Conservation (phyloP, 1,140 invertebrate species). For the Ditylenchus dipsaci region DNA sequence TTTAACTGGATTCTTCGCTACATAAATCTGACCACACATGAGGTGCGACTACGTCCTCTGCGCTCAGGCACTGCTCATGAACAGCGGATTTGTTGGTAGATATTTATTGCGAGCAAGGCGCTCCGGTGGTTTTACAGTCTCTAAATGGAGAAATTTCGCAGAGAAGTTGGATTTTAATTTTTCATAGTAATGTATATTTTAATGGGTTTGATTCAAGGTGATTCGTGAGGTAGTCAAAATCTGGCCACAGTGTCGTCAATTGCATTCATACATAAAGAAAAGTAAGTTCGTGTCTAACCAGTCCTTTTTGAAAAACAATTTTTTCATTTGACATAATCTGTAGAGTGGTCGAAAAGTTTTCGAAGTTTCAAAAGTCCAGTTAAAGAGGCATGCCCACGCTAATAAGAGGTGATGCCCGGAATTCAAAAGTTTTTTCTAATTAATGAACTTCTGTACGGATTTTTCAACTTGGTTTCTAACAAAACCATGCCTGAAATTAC, state of each 20-base stretch:
- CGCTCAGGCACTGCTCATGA: slow-evolving; percentile 11
- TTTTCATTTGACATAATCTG: too few species aligned
- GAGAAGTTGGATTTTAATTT: slow-evolving; percentile 3
- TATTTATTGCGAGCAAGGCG: slow-evolving; percentile 27
- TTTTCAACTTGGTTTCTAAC: too few species aligned
- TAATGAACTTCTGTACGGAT: too few species aligned
- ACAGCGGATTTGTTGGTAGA: slow-evolving; percentile 20
- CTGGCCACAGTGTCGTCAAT: slow-evolving; percentile 2
- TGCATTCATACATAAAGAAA: not conserved
- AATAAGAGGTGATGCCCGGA: too few species aligned
- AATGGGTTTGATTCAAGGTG: not conserved
- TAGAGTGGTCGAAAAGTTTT: too few species aligned
- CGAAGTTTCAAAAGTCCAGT: too few species aligned
- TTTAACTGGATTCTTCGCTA: slow-evolving; percentile 19
- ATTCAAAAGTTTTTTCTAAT: too few species aligned
- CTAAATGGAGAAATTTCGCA: slow-evolving; percentile 25
- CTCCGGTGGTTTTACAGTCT: slow-evolving; percentile 17
- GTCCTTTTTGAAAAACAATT: too few species aligned
- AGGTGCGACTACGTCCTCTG: slow-evolving; percentile 16
- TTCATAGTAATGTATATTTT: not conserved
- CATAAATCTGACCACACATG: slow-evolving; percentile 15
- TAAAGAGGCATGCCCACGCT: too few species aligned
- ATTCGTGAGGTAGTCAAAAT: slow-evolving; percentile 8
- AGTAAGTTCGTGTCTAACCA: too few species aligned
- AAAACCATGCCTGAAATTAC: too few species aligned